phyloP scores from a whole-genome alignment of 1,140 invertebrate genomes.

The Drosophila aff. region DNA sequence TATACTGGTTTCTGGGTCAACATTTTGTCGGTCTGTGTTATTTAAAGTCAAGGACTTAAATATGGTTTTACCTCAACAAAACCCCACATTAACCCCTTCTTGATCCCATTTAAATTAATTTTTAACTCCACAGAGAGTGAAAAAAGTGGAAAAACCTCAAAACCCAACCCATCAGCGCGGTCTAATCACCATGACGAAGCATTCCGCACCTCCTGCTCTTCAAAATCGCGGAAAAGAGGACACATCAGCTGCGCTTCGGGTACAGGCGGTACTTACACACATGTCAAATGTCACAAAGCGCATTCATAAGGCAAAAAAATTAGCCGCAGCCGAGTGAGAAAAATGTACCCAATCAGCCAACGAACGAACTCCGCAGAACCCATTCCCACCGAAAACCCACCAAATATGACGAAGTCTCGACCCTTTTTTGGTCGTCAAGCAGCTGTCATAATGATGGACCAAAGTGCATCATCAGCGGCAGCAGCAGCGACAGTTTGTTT shows the following conservation, averaged over 20 bases:
- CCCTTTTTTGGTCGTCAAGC: constrained; percentile 76
- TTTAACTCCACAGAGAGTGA: neutral
- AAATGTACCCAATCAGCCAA: constrained; percentile 75
- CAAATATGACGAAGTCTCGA: constrained; percentile 34
- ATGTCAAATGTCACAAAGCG: constrained; percentile 78
- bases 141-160: neutral
- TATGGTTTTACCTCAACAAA: too few relatives aligned
- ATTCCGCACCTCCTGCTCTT: constrained; percentile 1
- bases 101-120: constrained; percentile 57
- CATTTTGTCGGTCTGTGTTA: too few relatives aligned
- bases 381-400: constrained; percentile 13
- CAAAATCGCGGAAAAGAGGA: constrained; percentile 1
- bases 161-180: neutral
- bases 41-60: neutral
- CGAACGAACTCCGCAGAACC: constrained; percentile 17
- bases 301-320: constrained; percentile 68
- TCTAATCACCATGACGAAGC: constrained; percentile 71
- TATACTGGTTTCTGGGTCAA: too few relatives aligned
- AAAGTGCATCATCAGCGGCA: constrained; percentile 68
- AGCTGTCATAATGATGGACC: constrained; percentile 82
- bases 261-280: constrained; percentile 41
- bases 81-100: too few relatives aligned
- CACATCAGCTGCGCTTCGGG: constrained; percentile 53
- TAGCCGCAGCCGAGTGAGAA: constrained; percentile 60
- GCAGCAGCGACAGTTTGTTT: constrained; percentile 10